Percentiles rank a stretch among this genome's conserved stretches.
Evolutionary conservation across 2,113 vertebrate genomes (phyloP).

Genomic region (Caretta caretta): DNA sequence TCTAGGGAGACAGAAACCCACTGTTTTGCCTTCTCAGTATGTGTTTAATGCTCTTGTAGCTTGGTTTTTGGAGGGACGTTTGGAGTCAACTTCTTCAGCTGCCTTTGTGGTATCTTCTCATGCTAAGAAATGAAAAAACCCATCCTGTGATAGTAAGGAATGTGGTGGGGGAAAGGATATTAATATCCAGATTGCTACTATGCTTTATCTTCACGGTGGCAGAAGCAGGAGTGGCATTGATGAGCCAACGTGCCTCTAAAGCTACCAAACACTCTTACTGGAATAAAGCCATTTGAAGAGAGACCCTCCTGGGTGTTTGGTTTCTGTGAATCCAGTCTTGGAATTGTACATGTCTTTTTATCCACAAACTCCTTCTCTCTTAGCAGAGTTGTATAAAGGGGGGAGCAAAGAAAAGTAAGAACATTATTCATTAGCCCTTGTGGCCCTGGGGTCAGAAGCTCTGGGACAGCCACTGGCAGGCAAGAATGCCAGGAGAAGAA

Average conservation of each 20-base stretch:
- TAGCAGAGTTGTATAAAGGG: neutral
- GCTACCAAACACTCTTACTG: neutral
- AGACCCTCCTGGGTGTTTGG: neutral
- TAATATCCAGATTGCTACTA: neutral
- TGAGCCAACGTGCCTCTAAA: neutral
- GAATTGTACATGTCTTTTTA: neutral
- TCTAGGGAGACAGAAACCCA: neutral
- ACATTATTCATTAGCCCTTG: neutral
- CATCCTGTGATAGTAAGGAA: fast-evolving
- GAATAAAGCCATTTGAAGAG: neutral
- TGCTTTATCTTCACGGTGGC: neutral
- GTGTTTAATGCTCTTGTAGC: neutral
- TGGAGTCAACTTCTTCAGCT: neutral
- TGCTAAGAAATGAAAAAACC: neutral
- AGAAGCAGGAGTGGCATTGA: neutral
- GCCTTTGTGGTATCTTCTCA: neutral
- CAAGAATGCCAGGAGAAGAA: neutral
- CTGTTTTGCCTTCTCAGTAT: neutral
- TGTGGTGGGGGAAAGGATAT: neutral
- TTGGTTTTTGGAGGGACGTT: neutral
- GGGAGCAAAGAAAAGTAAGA: neutral
- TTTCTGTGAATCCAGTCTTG: too few species aligned
- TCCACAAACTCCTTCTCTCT: neutral
- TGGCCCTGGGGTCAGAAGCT: neutral
- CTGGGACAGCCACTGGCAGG: neutral